Percentiles rank a stretch among this genome's conserved stretches.
These are phyloP conservation scores for Triplophysa tibetana DNA, from an alignment of 2,113 vertebrate genomes.

Conservation along the genomic window DNA sequence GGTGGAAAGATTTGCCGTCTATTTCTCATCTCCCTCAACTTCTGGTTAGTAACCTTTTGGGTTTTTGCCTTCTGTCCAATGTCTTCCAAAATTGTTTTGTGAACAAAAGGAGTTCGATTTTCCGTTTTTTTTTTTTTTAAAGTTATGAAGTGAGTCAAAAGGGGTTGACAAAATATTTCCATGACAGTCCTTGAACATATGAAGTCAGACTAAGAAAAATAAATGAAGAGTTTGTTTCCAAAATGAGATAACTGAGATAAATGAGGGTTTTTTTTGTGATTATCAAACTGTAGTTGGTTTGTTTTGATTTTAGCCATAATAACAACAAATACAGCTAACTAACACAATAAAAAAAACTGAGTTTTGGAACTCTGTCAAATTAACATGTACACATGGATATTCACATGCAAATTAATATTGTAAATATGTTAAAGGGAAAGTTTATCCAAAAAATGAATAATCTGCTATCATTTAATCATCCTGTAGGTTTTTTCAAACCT, in stretches of 20 bases:
- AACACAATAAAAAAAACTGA: too few species aligned
- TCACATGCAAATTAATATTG: slow-evolving; percentile 34
- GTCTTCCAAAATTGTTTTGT: slow-evolving; percentile 16
- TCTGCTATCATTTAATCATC: too few species aligned
- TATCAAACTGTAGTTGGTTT: too few species aligned
- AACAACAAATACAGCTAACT: too few species aligned
- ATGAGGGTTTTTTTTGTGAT: too few species aligned
- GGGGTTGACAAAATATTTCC: slow-evolving; percentile 48
- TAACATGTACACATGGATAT: slow-evolving; percentile 45
- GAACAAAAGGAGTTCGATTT: slow-evolving; percentile 19
- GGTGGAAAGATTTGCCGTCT: slow-evolving; percentile 32
- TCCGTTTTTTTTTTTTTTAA: too few species aligned
- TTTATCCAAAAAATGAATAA: too few species aligned
- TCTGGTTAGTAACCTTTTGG: neutral
- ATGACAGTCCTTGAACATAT: slow-evolving; percentile 17
- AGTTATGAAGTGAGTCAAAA: slow-evolving; percentile 25
- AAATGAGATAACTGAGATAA: too few species aligned
- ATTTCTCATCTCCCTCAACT: slow-evolving; percentile 2
- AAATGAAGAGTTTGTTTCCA: too few species aligned
- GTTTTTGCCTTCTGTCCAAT: neutral
- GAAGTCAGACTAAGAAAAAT: too few species aligned
- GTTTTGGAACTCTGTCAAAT: neutral
- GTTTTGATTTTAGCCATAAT: too few species aligned
- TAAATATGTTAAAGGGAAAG: neutral
- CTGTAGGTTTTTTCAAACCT: too few species aligned